Evolutionary conservation across 2,113 vertebrate species (phyloP), one percentile per base, ranked within the genome.

Genomic region (Daphoenositta chrysoptera): DNA sequence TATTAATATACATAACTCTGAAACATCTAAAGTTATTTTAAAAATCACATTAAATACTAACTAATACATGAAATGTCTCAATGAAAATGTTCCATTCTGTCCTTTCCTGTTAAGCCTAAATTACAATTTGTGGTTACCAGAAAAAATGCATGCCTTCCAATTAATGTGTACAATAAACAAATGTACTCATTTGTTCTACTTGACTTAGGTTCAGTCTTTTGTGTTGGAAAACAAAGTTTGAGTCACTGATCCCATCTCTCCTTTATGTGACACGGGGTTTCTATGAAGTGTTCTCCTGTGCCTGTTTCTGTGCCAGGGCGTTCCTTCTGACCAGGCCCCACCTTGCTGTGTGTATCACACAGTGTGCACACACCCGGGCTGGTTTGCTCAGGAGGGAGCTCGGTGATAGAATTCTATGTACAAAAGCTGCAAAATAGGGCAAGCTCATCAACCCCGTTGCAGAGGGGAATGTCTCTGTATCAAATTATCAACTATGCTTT

Each of bases 281-380:
- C 77, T 70, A 6, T 33, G 44, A 37, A 47, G 23, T 10, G 27
- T 27, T 77, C 45, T 69, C 28, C 64, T 2, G 2, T 7, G 68
- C 11, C 40, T 14, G 17, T 13, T n/a, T 37, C 58, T 66, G 40
- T 65, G 40, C 66, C 27, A 3, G 24, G 48, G 39, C 0, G 0
- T 24, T 50, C 60, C 35, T 61, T 53, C 50, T 60, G 50, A 2
- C 19, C 57, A 31, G 39, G 47, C n/a, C 2, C 33, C 27, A 0
- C 13, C 65, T 28, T 31, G 14, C 78, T 35, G n/a, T 33, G 60
- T 65, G n/a, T 40, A 51, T 66, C 9, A 7, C 37, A 21, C n/a
- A 17, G 7, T 0, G 15, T 0, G 40, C 69, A 40, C 44, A 39
- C 45, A 63, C 14, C 26, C 60, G 26, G 58, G 58, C 26, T 58